These are phyloP conservation scores for Teinopalpus imperialis DNA, from an alignment of 2,888 invertebrate genomes.

Conservation along the genomic window DNA sequence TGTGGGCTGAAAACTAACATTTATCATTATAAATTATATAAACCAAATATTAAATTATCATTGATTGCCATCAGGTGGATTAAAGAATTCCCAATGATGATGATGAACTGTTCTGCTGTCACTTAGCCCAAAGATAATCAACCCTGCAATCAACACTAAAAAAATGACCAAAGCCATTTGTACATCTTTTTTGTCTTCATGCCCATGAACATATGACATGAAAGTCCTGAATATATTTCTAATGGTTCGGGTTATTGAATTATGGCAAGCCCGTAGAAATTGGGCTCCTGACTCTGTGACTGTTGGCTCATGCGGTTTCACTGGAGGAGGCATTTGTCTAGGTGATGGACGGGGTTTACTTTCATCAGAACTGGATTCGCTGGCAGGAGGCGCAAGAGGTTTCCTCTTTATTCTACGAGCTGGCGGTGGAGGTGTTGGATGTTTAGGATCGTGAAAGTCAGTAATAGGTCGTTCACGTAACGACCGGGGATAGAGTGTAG, in stretches of 20 bases:
- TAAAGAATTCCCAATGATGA: slow-evolving; percentile 94
- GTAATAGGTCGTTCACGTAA: slow-evolving; percentile 56
- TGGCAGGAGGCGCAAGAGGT: slow-evolving; percentile 58
- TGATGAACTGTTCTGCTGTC: slow-evolving; percentile 88
- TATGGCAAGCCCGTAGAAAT: slow-evolving; percentile 86
- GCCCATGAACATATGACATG: slow-evolving; percentile 82
- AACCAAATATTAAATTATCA: slow-evolving; percentile 34
- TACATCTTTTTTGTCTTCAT: slow-evolving; percentile 86
- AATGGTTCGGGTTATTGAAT: slow-evolving; percentile 83
- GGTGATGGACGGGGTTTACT: slow-evolving; percentile 67
- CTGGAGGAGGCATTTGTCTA: slow-evolving; percentile 58
- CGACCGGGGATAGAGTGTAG: slow-evolving; percentile 67
- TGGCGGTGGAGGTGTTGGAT: slow-evolving; percentile 65
- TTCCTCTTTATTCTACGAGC: slow-evolving; percentile 74
- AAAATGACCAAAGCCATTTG: slow-evolving; percentile 90
- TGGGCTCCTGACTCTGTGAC: slow-evolving; percentile 87
- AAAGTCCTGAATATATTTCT: slow-evolving; percentile 86
- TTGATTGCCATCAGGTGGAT: slow-evolving; percentile 86
- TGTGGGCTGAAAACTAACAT: slow-evolving; percentile 17
- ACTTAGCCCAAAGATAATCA: slow-evolving; percentile 88
- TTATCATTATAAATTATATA: slow-evolving; percentile 1
- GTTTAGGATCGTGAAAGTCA: slow-evolving; percentile 60
- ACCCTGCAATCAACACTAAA: slow-evolving; percentile 88
- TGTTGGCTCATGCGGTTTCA: slow-evolving; percentile 82
- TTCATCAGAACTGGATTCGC: slow-evolving; percentile 79